Percentiles rank a stretch among this genome's conserved stretches.
phyloP scores from a whole-genome alignment of 2,113 vertebrate species.

The Xenopus borealis region DNA sequence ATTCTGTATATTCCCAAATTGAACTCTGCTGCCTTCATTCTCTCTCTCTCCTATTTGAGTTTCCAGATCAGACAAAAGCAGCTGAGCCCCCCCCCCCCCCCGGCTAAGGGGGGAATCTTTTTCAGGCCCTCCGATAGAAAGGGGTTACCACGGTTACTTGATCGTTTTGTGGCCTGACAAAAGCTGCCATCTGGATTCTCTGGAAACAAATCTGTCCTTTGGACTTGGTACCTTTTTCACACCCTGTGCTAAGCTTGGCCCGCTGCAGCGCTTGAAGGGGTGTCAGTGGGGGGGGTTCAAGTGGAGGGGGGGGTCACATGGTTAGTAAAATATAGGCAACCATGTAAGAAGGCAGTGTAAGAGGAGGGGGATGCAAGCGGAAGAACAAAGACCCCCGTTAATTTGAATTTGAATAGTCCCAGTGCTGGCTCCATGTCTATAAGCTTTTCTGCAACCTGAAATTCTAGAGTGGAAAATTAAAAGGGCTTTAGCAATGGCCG shows the following conservation, averaged over 20 bases:
- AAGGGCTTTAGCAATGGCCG: conserved; percentile 48
- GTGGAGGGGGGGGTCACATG: conserved; percentile 64
- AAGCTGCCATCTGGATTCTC: conserved; percentile 65
- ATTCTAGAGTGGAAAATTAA: conserved; percentile 51
- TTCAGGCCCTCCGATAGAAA: conserved; percentile 7
- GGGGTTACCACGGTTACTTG: conserved; percentile 64
- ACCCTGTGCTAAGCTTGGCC: conserved; percentile 58
- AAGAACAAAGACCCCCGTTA: conserved; percentile 59
- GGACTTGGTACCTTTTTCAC: conserved; percentile 66
- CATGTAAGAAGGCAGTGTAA: conserved; percentile 58
- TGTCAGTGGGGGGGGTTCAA: conserved; percentile 39
- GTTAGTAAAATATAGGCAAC: too few species aligned
- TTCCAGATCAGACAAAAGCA: neutral
- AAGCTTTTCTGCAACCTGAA: too few species aligned
- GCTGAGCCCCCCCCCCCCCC: neutral
- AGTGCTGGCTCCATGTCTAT: conserved; percentile 50
- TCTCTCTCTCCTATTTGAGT: too few species aligned
- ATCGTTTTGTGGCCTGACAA: conserved; percentile 56
- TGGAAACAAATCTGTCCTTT: conserved; percentile 64
- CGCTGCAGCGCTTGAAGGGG: conserved; percentile 59
- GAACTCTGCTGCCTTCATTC: too few species aligned
- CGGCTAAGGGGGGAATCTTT: neutral
- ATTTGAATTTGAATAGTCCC: conserved; percentile 66
- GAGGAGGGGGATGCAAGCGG: conserved; percentile 49
- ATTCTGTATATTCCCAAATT: neutral